Evolutionary conservation across 1,140 invertebrate genomes (phyloP).

Genomic region (Matsumurasca onukii): DNA sequence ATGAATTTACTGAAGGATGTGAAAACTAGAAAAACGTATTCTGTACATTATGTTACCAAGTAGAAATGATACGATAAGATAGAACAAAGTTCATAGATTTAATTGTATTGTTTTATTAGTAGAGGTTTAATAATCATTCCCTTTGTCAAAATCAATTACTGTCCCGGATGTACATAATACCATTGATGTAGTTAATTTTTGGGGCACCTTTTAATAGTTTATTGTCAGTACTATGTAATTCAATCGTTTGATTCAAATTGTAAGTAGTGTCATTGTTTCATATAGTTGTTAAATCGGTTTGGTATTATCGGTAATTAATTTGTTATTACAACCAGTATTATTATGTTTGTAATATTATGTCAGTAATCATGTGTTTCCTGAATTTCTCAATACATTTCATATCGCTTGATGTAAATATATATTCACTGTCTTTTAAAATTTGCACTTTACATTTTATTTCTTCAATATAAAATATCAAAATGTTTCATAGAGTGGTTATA

Average conservation of each 20-base stretch:
- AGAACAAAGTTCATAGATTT: constrained; percentile 9
- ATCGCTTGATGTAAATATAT: constrained; percentile 22
- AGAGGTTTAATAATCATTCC: constrained; percentile 11
- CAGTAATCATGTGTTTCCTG: neutral
- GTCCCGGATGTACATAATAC: constrained; percentile 23
- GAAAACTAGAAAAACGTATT: constrained; percentile 12
- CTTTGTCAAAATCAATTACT: neutral
- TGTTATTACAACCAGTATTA: neutral
- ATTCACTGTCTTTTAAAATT: constrained; percentile 25
- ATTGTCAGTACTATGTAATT: neutral
- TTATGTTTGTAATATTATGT: constrained; percentile 11
- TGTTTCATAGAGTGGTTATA: neutral
- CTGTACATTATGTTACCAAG: constrained; percentile 16
- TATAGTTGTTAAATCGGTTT: neutral
- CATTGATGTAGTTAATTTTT: constrained; percentile 15
- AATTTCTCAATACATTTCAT: constrained; percentile 11
- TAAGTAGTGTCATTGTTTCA: neutral
- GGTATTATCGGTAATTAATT: neutral
- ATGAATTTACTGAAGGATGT: constrained; percentile 9
- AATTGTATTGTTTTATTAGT: constrained; percentile 29
- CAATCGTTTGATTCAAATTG: neutral
- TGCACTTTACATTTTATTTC: constrained; percentile 18
- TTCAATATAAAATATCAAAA: neutral
- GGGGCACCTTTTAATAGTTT: constrained; percentile 15
- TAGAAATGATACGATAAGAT: constrained; percentile 1